Conservation (phyloP, 2,797 vertebrate genomes). For the Martes flavigula region DNA sequence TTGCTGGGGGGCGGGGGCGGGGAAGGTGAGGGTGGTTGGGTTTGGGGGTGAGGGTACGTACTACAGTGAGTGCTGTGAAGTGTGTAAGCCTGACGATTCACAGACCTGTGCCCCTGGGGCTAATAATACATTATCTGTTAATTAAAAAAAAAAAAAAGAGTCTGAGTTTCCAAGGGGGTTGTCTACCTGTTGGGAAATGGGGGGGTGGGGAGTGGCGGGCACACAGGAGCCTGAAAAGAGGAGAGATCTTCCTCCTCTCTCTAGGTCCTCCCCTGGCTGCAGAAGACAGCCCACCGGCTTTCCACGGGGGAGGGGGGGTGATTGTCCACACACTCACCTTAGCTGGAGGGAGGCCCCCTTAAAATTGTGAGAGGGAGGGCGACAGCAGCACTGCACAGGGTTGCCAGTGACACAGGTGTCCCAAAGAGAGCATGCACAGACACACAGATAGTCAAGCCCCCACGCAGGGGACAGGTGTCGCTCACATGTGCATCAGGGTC, state of each 20-base stretch:
- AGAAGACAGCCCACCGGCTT: not conserved
- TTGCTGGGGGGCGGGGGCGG: no score
- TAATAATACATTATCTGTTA: no score
- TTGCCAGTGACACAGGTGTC: not conserved
- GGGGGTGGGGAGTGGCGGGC: not conserved
- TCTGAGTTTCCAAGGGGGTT: not conserved
- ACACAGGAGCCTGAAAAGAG: not conserved
- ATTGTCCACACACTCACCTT: not conserved
- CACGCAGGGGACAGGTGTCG: no score
- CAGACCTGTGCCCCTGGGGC: no score
- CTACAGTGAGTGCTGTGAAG: no score
- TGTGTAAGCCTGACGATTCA: no score
- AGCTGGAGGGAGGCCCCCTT: not conserved
- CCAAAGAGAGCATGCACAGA: not conserved
- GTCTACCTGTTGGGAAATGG: not conserved
- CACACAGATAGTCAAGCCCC: fast-evolving
- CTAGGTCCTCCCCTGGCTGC: not conserved
- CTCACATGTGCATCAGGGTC: no score
- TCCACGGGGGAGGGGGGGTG: not conserved
- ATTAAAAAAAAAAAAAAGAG: no score
- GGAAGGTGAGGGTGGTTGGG: no score
- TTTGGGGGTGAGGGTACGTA: no score
- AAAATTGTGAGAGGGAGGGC: not conserved
- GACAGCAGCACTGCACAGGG: no score
- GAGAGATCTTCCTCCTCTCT: not conserved